Percentiles rank a stretch among this genome's conserved stretches.
Conservation (phyloP, 2,797 vertebrate genomes). For the Falco rusticolus region DNA sequence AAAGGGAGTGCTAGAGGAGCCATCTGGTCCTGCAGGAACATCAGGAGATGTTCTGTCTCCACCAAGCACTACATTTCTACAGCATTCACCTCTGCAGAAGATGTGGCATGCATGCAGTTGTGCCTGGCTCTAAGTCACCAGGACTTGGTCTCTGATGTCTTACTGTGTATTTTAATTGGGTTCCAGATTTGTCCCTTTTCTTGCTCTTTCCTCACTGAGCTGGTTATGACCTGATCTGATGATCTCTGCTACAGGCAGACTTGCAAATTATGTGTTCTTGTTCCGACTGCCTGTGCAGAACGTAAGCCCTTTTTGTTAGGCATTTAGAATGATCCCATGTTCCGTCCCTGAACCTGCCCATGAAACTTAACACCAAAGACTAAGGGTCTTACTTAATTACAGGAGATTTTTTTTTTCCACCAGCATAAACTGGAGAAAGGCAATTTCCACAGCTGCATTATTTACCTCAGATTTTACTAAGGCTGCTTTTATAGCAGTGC, state of each 20-base stretch:
- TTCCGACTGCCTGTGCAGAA: not conserved
- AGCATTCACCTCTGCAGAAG: not conserved
- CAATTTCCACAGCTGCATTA: slow-evolving; percentile 68
- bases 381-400: not conserved
- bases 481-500: slow-evolving; percentile 36
- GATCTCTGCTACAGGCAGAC: not conserved
- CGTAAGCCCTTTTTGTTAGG: not conserved
- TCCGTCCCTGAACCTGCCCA: not conserved
- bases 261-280: not conserved
- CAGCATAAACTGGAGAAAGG: slow-evolving; percentile 57
- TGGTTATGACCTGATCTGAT: not conserved
- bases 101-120: not conserved
- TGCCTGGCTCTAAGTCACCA: not conserved
- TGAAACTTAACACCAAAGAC: not conserved
- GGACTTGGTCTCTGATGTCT: not conserved
- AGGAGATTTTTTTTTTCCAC: not conserved
- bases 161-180: not conserved
- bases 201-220: not conserved
- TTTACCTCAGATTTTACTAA: slow-evolving; percentile 49
- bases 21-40: not conserved
- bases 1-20: not conserved
- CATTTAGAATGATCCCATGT: not conserved
- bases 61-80: not conserved
- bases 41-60: not conserved
- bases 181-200: not conserved